Base-by-base conservation (phyloP, 53 echinoderm and acorn worm genomes). In the Holothuria leucospilota region DNA sequence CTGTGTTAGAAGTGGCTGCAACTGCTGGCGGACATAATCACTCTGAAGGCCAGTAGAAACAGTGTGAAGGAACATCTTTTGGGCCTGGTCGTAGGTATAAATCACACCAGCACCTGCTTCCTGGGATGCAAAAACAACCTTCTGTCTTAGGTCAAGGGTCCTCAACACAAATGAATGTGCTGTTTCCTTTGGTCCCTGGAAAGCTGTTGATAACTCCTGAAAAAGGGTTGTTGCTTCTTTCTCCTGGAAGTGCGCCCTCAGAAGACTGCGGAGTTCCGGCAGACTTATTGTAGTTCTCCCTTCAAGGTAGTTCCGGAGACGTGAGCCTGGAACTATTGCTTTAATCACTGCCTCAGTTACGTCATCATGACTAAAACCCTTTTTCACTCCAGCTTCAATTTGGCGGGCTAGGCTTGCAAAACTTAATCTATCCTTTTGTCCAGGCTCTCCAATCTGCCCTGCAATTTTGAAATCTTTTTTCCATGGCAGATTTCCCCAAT, bases 171-270 rank as follows among this genome's bases (percentile, higher is more conserved):
- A 92, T 11, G 92, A 85, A 38, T 92, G 92, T 0, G 85, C 60
- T 20, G 81, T 79, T 70, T 94, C 95, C 12, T 81, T 81, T 13
- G 58, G 34, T 4, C 70, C 75, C 64, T 94, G 90, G 0, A 24
- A 53, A 23, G 94, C 88, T 8, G 82, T 70, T 24, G 90, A 84
- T 0, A 94, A 39, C 81, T 94, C 85, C 14, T 90, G 75, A 18
- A 86, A 94, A 0, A 86, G 75, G 23, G 90, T 90, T 1, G 71
- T 87, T 16, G 92, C 95, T 52, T 90, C 90, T 14, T 85, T 81
- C 86, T 92, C 86, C 15, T 72, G 60, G 61, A 80, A 92, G 59
- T 94, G 90, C 2, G 85, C 69, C 42, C 90, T 34, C 4, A 92
- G 41, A 15, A 92, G 20, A 10, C 69, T 62, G 16, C 84, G 38